Evolutionary conservation across 2,113 vertebrate species (phyloP), one percentile per base, ranked within the genome.

Genomic region (Microtus oregoni): DNA sequence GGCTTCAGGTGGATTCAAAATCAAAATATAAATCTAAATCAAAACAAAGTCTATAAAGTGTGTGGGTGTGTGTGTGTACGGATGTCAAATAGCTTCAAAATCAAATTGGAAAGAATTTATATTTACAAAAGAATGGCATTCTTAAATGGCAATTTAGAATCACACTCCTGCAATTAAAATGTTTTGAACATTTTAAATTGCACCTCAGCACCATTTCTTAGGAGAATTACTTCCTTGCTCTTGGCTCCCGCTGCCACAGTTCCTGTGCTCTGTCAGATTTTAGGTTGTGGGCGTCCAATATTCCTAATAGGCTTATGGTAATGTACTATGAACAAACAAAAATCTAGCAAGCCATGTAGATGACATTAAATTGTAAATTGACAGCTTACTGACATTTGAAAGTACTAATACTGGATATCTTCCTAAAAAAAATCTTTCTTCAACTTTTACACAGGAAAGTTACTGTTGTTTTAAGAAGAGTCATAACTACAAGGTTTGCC

Each of bases 281-380:
- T 98, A 98, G 97, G 98, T 99, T 98, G 98, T 98, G 98, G 98
- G 99, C 98, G 99, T 97, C 98, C 98, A 98, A 93, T 98, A 99
- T 98, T 98, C 94, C 98, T 98, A 98, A 98, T 98, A 98, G 98
- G 98, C 98, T 98, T 98, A 89, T 70, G 98, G 99, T 98, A 98
- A 98, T 98, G 98, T 98, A 98, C 99, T 99, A 98, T 98, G 88
- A 98, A 98, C 98, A 97, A 98, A 95, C 95, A 94, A 95, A 96
- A 95, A 96, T 97, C 97, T 91, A 98, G 95, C 98, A 95, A 98
- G 95, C 98, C 87, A 98, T 98, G 2, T 96, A 90, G 76, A 96
- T 98, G 98, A 98, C 95, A 96, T 98, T 97, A 97, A 98, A 97
- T 97, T 96, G 95, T 97, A 97, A 98, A 72, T 97, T 94, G 96